Base-by-base conservation (phyloP, 2,797 vertebrate species). In the Fratercula arctica region DNA sequence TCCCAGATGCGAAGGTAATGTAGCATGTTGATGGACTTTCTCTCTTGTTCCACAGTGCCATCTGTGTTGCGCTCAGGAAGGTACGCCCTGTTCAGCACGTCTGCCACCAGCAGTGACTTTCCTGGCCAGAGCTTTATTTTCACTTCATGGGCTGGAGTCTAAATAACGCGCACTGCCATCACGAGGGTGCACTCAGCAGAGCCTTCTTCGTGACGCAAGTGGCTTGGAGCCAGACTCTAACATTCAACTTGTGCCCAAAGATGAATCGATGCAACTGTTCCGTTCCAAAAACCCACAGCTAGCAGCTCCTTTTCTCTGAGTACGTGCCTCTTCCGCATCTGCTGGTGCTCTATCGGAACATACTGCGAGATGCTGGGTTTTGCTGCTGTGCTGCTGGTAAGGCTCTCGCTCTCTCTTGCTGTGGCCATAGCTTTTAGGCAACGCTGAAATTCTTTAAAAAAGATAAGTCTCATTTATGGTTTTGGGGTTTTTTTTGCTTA, bases 271-370 rank as follows among this genome's bases (percentile, higher is more conserved):
- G 13, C 23, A 67, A 63, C 5, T 25, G 31, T 26, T 53, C 23
- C 21, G 8, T 87, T 74, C 28, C 33, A 68, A 74, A 87, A 75
- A 5, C 16, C 0, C 7, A 3, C 13, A 39, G 41, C 23, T 17
- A 90, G 33, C 16, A 73, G n/a, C 13, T 77, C 43, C 14, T 73
- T 43, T 41, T 56, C 18, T 51, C 43, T 6, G 1, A 39, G 50
- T 15, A 19, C 0, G 0, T 15, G 12, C 5, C 31, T 18, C 19
- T 76, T 41, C 39, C 72, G 25, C 43, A 45, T 23, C 67, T 85
- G 33, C 51, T 31, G 68, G 6, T 41, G 28, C 41, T 64, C 24
- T 50, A 19, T 13, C 0, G 4, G 59, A 68, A 57, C 51, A 33
- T 0, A 3, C 8, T 21, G 16, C 0, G 3, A 73, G 28, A 17